These are phyloP conservation scores for Drosophila falleni DNA, from an alignment of 2,888 invertebrate genomes.

Conservation along the genomic window DNA sequence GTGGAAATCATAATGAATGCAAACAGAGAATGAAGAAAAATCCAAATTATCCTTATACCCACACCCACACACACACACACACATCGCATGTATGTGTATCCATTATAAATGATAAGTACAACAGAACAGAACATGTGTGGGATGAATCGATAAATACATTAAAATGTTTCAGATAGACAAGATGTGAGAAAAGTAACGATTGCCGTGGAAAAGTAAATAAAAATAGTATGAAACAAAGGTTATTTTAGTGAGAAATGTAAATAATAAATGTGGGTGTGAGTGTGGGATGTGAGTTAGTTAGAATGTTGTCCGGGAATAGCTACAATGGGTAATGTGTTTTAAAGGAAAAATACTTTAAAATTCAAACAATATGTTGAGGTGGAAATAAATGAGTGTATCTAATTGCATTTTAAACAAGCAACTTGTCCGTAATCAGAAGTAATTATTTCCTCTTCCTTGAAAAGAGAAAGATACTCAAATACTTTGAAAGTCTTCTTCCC, in stretches of 20 bases:
- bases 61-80: too few relatives aligned
- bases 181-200: background rate
- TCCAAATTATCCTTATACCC: background rate
- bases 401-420: background rate
- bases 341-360: background rate
- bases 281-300: background rate
- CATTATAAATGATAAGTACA: background rate
- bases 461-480: background rate
- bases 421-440: background rate
- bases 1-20: constrained; percentile 4
- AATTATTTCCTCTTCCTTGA: background rate
- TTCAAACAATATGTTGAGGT: background rate
- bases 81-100: background rate
- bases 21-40: background rate
- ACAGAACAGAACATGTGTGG: background rate
- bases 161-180: background rate
- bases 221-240: constrained; percentile 3
- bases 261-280: background rate
- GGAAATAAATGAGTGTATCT: background rate
- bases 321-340: background rate
- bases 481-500: too few relatives aligned
- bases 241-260: constrained; percentile 1
- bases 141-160: constrained; percentile 11
- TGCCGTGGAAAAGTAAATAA: background rate
- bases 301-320: background rate